Evolutionary conservation across 2,797 vertebrate genomes (phyloP), one percentile per base, ranked within the genome.

Genomic region (Eremophila alpestris): DNA sequence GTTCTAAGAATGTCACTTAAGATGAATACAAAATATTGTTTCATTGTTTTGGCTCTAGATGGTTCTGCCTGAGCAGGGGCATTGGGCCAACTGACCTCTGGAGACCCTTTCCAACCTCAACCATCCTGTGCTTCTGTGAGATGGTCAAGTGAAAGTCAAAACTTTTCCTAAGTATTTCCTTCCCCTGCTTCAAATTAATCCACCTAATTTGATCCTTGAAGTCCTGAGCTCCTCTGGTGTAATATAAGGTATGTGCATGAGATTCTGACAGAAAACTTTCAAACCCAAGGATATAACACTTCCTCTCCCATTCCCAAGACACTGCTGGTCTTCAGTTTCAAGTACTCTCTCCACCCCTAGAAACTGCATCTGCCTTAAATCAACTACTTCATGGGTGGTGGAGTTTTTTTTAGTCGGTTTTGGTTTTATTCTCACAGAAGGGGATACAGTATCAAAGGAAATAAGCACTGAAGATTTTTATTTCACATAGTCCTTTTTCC

Each of bases 321-420:
- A 13, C 3, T 30, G n/a, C 59, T 73, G 5, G 36, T 87, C 75
- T 85, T 85, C 10, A 81, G 30, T 89, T 89, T 92, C 68, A 83
- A 68, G 22, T 23, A 78, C 12, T 73, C 38, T 68, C 40, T 36
- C 43, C 19, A 82, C 4, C 5, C 54, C 26, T 36, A 63, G 70
- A 94, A 79, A 32, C 55, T 62, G 80, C 93, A 95, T 90, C 88
- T 94, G 83, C 34, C 30, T 95, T 94, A 85, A 85, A 89, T 94
- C 75, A 89, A 46, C 64, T 67, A 9, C 93, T 93, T 91, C 65
- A 94, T 83, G 83, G 59, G 76, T 67, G 90, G 77, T 56, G 3
- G 36, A 5, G 8, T 7, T 76, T 76, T 90, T 95, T 75, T 22
- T 38, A 49, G 54, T 68, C 77, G 41, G 63, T 67, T 95, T 92